phyloP scores from a whole-genome alignment of 2,113 vertebrate species.

The Thinocorus orbignyianus region DNA sequence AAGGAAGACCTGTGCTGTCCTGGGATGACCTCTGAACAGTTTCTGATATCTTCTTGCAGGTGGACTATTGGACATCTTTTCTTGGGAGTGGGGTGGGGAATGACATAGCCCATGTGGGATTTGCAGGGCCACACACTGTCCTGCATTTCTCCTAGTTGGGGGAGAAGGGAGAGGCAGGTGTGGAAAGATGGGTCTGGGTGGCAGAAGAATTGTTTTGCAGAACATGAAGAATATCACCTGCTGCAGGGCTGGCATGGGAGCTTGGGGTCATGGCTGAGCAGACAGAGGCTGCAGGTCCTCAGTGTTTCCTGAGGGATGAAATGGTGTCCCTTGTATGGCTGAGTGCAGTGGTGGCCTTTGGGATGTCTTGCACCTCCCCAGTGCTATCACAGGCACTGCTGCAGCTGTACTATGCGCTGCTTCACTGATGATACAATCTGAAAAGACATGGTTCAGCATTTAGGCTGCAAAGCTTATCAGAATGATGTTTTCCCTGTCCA shows the following conservation, averaged over 20 bases:
- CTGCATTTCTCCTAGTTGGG: background rate
- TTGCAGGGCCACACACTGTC: background rate
- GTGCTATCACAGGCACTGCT: background rate
- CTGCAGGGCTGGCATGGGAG: background rate
- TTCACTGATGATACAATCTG: background rate
- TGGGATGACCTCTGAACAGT: background rate
- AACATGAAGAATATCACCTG: background rate
- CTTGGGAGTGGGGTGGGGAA: no score
- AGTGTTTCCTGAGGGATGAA: background rate
- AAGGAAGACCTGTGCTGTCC: background rate
- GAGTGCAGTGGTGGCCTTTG: background rate
- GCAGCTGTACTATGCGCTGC: rapidly evolving
- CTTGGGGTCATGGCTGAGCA: background rate
- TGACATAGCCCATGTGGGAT: background rate
- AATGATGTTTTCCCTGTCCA: rapidly evolving
- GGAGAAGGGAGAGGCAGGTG: background rate
- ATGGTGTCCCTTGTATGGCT: background rate
- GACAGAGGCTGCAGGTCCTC: rapidly evolving
- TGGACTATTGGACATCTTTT: background rate
- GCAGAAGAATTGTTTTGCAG: background rate
- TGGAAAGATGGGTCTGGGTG: background rate
- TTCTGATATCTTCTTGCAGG: background rate
- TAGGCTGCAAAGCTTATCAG: background rate
- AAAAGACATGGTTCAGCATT: background rate
- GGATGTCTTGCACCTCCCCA: background rate